Evolutionary conservation across 2,888 invertebrate species (phyloP), one percentile per base, ranked within the genome.

Genomic region (Acrobeloides nanus): DNA sequence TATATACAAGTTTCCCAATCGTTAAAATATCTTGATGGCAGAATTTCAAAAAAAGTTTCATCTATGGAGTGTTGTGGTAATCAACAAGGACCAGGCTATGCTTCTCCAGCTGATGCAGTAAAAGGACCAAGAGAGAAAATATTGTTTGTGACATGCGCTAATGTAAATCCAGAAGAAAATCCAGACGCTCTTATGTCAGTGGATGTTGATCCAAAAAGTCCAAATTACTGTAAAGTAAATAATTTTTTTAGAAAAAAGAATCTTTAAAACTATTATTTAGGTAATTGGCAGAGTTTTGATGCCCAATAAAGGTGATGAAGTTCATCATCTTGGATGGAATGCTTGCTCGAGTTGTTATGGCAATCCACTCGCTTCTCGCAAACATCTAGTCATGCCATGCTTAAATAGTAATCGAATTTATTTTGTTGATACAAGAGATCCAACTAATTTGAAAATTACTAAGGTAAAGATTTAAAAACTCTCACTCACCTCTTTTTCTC

Each of bases 301-400:
- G 64, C 84, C 84, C 10, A 76, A 83, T 53, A 75, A 80, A 3
- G 84, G 83, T 0, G 88, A 95, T 68, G 95, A 95, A 74, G 76
- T 95, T 0, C 95, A 95, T 74, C 95, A 95, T 74, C 84, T 84
- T 33, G 93, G 93, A 0, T 95, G 93, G 93, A 55, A 51, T 33
- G 43, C 51, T n/a, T 51, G 51, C 34, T 31, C 51, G 18, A 53
- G 51, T 38, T 51, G 51, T 21, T 44, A 20, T 23, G 31, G 38
- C 6, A 31, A 52, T 10, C 5, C 38, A 2, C n/a, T 24, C 1
- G 40, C 34, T 17, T 25, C 32, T 12, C 37, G 55, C 17, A 40
- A 45, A 12, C 83, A 84, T 34, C 77, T 95, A 26, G 81, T 95
- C 6, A 73, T 92, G 51, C 92, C 93, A 0, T 81, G 83, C 38